Evolutionary conservation across 2,113 vertebrate species (phyloP).

Genomic region (Scopus umbretta): DNA sequence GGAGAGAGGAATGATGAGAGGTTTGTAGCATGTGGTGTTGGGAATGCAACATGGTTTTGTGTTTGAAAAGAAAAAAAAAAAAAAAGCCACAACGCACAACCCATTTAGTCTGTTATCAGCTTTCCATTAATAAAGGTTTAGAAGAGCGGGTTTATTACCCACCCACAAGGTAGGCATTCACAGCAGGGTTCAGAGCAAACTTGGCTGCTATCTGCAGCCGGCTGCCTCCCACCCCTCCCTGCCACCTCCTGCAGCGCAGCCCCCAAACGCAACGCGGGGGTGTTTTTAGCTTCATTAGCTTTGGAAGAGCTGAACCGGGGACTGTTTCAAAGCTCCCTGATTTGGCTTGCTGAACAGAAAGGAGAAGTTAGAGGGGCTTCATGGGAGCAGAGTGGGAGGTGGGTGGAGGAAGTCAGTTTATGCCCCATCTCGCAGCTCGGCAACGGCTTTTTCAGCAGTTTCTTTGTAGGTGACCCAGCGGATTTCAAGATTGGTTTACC

Average conservation of each 20-base stretch:
- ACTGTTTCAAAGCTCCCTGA: neutral
- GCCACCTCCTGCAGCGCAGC: neutral
- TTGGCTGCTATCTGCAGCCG: neutral
- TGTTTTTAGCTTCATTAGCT: neutral
- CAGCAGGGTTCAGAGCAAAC: neutral
- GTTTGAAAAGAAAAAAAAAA: neutral
- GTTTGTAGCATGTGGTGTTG: neutral
- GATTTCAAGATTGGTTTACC: neutral
- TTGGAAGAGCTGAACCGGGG: neutral
- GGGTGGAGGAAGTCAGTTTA: neutral
- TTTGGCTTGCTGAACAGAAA: neutral
- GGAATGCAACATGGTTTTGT: neutral
- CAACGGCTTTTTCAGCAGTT: neutral
- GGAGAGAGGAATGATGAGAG: neutral
- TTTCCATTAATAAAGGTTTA: neutral
- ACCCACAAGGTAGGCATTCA: neutral
- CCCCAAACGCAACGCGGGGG: rapidly evolving
- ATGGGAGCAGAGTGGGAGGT: neutral
- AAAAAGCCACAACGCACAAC: neutral
- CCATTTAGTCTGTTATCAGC: neutral
- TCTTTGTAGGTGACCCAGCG: neutral
- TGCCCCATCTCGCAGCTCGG: neutral
- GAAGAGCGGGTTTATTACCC: neutral
- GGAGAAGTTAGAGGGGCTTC: neutral
- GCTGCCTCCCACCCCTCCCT: neutral